phyloP scores from a whole-genome alignment of 2,113 vertebrate species.

The Machaerirhynchus nigripectus region DNA sequence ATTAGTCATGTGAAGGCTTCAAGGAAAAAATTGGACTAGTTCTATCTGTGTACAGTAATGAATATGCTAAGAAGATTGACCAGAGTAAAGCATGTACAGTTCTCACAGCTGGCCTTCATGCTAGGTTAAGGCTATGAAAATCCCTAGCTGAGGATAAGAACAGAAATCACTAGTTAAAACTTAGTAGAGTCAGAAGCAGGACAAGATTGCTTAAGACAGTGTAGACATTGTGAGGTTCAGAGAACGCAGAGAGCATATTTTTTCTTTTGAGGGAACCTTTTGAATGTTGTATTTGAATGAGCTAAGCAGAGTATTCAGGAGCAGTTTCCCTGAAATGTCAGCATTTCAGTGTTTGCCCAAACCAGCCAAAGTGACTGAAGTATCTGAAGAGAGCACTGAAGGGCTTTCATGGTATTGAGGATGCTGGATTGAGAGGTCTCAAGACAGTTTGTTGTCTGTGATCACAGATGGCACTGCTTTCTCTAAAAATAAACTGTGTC shows the following conservation, averaged over 20 bases:
- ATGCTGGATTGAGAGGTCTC: background rate
- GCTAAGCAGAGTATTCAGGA: background rate
- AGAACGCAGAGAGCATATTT: background rate
- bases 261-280: background rate
- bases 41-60: background rate
- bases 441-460: background rate
- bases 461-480: background rate
- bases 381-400: background rate
- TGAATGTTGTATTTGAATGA: background rate
- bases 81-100: background rate
- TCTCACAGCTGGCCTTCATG: background rate
- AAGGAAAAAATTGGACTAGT: background rate
- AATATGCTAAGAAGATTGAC: background rate
- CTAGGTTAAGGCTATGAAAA: background rate
- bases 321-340: background rate
- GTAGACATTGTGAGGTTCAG: background rate
- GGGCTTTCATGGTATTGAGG: background rate
- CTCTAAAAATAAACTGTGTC: background rate
- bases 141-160: background rate
- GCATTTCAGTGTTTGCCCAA: background rate
- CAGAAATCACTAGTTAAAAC: background rate
- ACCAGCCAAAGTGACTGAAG: background rate
- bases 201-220: background rate
- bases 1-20: background rate
- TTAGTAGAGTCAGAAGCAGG: fast-evolving